Percentiles rank a stretch among this genome's conserved stretches.
Evolutionary conservation across 2,888 invertebrate species (phyloP).

Genomic region (Nebria brevicollis): DNA sequence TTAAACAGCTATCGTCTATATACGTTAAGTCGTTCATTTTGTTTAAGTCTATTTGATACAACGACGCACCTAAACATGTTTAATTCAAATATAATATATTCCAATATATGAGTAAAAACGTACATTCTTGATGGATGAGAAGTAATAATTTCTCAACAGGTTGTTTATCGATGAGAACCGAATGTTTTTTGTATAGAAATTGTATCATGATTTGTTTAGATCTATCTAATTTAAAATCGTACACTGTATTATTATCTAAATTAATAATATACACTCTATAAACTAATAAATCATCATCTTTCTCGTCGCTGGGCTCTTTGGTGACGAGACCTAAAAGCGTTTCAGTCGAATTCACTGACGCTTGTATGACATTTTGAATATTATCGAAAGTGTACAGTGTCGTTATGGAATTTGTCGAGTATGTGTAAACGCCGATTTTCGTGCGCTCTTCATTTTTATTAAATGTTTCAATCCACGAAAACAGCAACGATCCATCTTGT

Average conservation of each 20-base stretch:
- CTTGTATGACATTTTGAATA: constrained; percentile 79
- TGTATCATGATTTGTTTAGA: constrained; percentile 82
- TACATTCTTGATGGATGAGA: constrained; percentile 82
- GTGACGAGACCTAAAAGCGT: constrained; percentile 76
- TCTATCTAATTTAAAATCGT: constrained; percentile 67
- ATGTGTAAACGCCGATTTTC: constrained; percentile 71
- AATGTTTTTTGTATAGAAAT: constrained; percentile 74
- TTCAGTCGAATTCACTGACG: constrained; percentile 76
- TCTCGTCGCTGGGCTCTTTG: constrained; percentile 64
- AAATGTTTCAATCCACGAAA: constrained; percentile 70
- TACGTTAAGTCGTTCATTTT: constrained; percentile 47
- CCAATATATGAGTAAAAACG: constrained; percentile 56
- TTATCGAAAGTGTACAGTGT: constrained; percentile 72
- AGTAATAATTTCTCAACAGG: constrained; percentile 75
- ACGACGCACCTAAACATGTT: constrained; percentile 58
- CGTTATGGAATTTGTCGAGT: constrained; percentile 69
- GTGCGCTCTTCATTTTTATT: constrained; percentile 49
- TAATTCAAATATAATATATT: too few relatives aligned
- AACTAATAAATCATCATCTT: constrained; percentile 53
- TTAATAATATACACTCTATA: constrained; percentile 74
- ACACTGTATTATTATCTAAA: constrained; percentile 62
- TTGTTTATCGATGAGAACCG: constrained; percentile 58
- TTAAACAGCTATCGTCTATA: constrained; percentile 54
- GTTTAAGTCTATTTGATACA: constrained; percentile 58
- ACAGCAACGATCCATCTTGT: constrained; percentile 77